These are phyloP conservation scores for Zonitis immaculata DNA, from an alignment of 2,888 invertebrate species.

Conservation along the genomic window DNA sequence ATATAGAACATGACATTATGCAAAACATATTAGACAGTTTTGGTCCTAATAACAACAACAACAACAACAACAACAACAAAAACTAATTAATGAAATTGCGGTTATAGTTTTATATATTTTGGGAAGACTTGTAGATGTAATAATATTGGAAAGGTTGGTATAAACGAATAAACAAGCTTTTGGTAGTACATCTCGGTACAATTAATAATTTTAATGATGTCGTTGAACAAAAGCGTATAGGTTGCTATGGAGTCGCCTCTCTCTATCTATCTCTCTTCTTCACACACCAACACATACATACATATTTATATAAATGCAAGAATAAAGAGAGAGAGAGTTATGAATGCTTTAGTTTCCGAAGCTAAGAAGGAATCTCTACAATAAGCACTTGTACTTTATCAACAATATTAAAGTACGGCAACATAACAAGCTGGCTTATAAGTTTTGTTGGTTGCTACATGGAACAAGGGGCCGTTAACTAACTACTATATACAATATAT, in stretches of 20 bases:
- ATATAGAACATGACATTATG: neutral
- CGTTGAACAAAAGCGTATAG: constrained; percentile 14
- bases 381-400: constrained; percentile 33
- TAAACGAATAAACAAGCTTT: constrained; percentile 16
- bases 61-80: neutral
- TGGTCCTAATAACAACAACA: no score
- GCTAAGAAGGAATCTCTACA: constrained; percentile 24
- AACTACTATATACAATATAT: constrained; percentile 9
- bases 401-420: constrained; percentile 36
- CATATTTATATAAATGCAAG: no score
- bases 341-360: constrained; percentile 16
- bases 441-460: constrained; percentile 22
- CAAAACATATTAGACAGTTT: neutral
- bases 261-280: no score
- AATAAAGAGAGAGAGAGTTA: constrained; percentile 3
- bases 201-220: constrained; percentile 24
- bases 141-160: neutral
- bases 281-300: no score
- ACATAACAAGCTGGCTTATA: constrained; percentile 31
- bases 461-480: constrained; percentile 28
- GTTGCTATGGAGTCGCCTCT: constrained; percentile 17
- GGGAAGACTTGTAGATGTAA: neutral
- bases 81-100: no score
- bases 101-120: no score
- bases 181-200: constrained; percentile 19